Conservation (phyloP, 2,113 vertebrate genomes). For the Aegotheles bennettii region DNA sequence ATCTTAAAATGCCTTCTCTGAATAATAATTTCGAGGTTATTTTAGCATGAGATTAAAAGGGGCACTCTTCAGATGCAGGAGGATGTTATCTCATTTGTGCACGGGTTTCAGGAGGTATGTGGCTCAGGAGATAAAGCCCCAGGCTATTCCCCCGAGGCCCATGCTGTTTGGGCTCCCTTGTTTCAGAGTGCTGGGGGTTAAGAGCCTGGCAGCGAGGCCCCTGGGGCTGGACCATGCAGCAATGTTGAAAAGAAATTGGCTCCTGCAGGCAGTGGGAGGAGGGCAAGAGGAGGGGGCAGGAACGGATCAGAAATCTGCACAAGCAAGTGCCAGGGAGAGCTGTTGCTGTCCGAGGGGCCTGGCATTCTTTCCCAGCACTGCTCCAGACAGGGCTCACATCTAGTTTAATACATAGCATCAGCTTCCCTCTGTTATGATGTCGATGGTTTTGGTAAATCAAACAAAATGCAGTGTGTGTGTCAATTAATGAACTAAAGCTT, state of each 20-base stretch:
- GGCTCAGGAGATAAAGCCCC: constrained; percentile 53
- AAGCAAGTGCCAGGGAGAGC: background rate
- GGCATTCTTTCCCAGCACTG: background rate
- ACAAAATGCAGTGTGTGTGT: background rate
- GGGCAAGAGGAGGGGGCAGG: background rate
- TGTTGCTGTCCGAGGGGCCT: background rate
- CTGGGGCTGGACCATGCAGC: background rate
- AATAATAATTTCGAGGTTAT: background rate
- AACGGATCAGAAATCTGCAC: background rate
- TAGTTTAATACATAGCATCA: rapidly evolving
- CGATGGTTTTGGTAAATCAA: background rate
- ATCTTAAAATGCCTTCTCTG: background rate
- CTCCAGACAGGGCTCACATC: background rate
- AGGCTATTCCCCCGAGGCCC: background rate
- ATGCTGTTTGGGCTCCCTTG: background rate
- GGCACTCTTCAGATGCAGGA: background rate
- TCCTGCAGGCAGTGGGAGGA: rapidly evolving
- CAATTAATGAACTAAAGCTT: background rate
- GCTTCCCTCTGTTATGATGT: background rate
- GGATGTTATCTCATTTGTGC: constrained; percentile 54
- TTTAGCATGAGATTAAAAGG: constrained; percentile 23
- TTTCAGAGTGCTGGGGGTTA: background rate
- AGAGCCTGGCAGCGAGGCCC: background rate
- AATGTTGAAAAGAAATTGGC: background rate
- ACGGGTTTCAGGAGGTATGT: constrained; percentile 7